Evolutionary conservation across 2,888 invertebrate species (phyloP).

Genomic region (Frankliniella fusca): DNA sequence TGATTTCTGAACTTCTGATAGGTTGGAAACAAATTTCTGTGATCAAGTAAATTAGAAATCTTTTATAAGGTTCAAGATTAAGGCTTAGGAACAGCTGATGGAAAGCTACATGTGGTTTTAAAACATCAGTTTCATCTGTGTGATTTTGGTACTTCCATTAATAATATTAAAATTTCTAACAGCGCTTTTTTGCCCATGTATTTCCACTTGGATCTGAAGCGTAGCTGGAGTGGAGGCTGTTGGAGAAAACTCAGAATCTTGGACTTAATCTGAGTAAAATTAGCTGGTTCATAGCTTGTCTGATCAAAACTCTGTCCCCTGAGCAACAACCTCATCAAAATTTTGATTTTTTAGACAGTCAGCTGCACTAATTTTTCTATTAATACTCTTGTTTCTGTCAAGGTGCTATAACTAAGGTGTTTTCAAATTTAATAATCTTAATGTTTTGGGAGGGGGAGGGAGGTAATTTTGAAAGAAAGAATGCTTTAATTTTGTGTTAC

Average conservation of each 20-base stretch:
- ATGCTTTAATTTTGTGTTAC: not conserved
- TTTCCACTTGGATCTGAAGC: no score
- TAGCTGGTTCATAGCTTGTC: no score
- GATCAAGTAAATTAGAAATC: not conserved
- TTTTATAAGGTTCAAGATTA: not conserved
- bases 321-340: no score
- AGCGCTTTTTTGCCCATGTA: not conserved
- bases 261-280: no score
- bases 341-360: no score
- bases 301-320: no score
- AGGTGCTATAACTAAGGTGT: not conserved
- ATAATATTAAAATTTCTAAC: not conserved
- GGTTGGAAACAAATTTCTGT: conserved; percentile 14
- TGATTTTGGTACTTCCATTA: not conserved
- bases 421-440: not conserved
- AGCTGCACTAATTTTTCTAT: not conserved
- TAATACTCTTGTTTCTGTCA: not conserved
- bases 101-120: not conserved
- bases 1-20: conserved; percentile 2
- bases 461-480: not conserved
- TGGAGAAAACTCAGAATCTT: no score
- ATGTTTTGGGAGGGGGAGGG: no score
- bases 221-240: no score
- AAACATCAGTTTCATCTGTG: not conserved
- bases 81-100: not conserved